Evolutionary conservation across 2,888 invertebrate species (phyloP), one percentile per base, ranked within the genome.

Genomic region (Phaedon cochleariae): DNA sequence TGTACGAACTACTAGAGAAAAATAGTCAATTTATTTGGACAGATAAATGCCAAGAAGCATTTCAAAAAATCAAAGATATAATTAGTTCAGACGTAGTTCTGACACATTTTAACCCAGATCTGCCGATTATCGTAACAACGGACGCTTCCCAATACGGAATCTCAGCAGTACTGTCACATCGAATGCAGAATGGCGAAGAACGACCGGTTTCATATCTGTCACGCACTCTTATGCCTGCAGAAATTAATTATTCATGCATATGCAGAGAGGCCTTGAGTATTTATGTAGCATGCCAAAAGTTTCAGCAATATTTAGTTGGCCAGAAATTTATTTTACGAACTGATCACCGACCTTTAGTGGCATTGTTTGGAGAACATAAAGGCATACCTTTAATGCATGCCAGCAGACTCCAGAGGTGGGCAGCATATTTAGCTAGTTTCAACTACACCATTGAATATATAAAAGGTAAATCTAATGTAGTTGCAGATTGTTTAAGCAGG

Each of bases 1-100:
- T 57, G 12, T 57, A 34, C 17, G n/a, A 34, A 22, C 17, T 57
- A 15, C 41, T 57, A 20, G 26, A 45, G 57, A 57, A 57, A 41
- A 45, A 57, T 57, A 21, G 20, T 17, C 10, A 34, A 18, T 37
- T 55, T 31, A 21, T 31, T 37, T 55, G 55, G 55, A 18, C 34
- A 9, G 21, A 57, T 4, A 41, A 37, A n/a, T 41, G 21, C 26
- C 20, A 41, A 37, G 41, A 55, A 12, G 55, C 55, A 21, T 55
- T 55, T 34, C 29, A 55, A 37, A 17, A 29, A 20, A 41, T 55
- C 15, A 37, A 55, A 18, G 20, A 34, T 17, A 20, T 18, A 7
- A 37, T 55, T 9, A 21, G 31, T 31, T 55, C 55, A 21, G 55
- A 21, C 6, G 17, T 15, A 41, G n/a, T 41, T 2, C 26, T 57